Conservation (phyloP, 2,888 invertebrate genomes). For the Nycteola revayana region DNA sequence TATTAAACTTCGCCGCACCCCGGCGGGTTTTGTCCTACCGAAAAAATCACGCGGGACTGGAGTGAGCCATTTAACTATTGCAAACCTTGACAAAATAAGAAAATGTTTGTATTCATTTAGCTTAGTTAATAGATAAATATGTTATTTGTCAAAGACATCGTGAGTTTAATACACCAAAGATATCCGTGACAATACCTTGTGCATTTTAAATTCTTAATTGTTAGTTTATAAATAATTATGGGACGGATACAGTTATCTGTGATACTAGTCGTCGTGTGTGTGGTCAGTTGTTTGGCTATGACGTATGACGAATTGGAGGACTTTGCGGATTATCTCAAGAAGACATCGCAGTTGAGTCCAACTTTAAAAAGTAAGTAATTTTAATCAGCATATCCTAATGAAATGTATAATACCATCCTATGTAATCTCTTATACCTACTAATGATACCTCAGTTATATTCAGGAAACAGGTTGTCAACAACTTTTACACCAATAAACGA, state of each 20-base stretch:
- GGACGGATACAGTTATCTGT: slow-evolving; percentile 47
- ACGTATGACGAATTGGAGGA: slow-evolving; percentile 63
- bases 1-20: slow-evolving; percentile 71
- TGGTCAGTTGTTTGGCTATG: slow-evolving; percentile 59
- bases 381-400: too few relatives aligned
- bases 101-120: slow-evolving; percentile 35
- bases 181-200: slow-evolving; percentile 34
- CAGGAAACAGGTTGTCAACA: too few relatives aligned
- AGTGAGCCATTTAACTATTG: slow-evolving; percentile 27
- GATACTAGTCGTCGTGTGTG: slow-evolving; percentile 51
- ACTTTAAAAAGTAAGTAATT: slow-evolving; percentile 67
- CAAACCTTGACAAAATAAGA: slow-evolving; percentile 22
- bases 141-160: slow-evolving; percentile 42
- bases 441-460: too few relatives aligned
- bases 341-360: slow-evolving; percentile 67
- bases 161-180: slow-evolving; percentile 35
- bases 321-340: slow-evolving; percentile 63
- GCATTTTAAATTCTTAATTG: slow-evolving; percentile 20
- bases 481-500: too few relatives aligned
- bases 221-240: slow-evolving; percentile 38
- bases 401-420: too few relatives aligned
- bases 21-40: slow-evolving; percentile 66
- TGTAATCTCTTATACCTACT: too few relatives aligned
- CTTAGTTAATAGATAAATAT: too few relatives aligned
- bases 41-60: slow-evolving; percentile 57